A percentile compares a stretch with the other conserved stretches of the same genome.
Evolutionary conservation across 2,113 vertebrate genomes (phyloP).

Genomic region (Burhinus bistriatus): DNA sequence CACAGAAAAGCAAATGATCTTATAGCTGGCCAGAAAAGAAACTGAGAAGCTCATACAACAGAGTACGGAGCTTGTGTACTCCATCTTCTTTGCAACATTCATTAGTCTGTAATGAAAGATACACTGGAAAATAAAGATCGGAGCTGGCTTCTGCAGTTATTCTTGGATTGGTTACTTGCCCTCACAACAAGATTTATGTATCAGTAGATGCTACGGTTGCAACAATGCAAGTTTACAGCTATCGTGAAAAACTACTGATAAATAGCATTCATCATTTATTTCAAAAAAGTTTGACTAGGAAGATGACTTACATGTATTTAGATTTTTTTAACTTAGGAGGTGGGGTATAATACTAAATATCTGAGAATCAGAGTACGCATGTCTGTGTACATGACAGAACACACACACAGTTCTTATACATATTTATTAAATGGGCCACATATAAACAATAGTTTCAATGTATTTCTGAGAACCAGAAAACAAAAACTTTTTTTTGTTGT

Average conservation of each 20-base stretch:
- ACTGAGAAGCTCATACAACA: background rate
- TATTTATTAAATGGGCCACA: background rate
- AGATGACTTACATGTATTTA: background rate
- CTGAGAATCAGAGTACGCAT: background rate
- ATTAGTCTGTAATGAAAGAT: background rate
- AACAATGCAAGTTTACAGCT: background rate
- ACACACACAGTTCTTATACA: background rate
- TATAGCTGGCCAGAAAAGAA: background rate
- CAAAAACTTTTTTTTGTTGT: background rate
- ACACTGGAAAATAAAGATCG: background rate
- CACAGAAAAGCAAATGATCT: background rate
- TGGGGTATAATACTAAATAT: background rate
- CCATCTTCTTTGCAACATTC: background rate
- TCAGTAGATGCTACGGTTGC: background rate
- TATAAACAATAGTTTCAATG: background rate
- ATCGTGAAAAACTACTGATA: background rate
- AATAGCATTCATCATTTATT: background rate
- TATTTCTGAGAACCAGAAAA: background rate
- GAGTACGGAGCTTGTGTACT: background rate
- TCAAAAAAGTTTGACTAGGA: background rate
- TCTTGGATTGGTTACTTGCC: background rate
- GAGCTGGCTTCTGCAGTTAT: background rate
- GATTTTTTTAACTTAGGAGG: background rate
- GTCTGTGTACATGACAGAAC: background rate
- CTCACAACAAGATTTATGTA: background rate